Conservation (phyloP, 2,888 invertebrate species). For the Nephrotoma appendiculata region DNA sequence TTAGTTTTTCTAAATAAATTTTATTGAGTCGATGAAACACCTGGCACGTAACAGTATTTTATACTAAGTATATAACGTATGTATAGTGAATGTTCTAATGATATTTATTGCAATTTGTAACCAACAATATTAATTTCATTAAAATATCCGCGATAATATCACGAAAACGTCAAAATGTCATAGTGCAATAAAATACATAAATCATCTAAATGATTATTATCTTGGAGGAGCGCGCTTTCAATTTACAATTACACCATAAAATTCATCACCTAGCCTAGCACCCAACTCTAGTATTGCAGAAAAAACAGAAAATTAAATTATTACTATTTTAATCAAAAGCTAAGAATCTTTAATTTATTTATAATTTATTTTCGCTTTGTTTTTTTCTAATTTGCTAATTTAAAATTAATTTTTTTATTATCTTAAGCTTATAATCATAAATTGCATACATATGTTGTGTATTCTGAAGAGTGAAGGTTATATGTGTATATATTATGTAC, state of each 20-base stretch:
- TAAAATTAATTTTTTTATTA: not conserved
- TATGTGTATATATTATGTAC: too few relatives aligned
- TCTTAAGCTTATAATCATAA: not conserved
- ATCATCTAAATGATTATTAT: not conserved
- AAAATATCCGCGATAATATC: not conserved
- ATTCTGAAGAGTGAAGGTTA: not conserved
- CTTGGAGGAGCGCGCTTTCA: not conserved
- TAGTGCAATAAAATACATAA: not conserved
- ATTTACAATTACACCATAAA: not conserved
- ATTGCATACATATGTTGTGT: not conserved
- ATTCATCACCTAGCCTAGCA: not conserved
- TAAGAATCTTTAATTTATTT: not conserved
- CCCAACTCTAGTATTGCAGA: not conserved
- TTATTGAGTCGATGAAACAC: not conserved
- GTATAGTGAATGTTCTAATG: too few relatives aligned
- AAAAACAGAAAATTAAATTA: not conserved
- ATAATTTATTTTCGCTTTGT: not conserved
- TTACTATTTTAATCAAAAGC: not conserved
- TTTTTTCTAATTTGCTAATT: not conserved
- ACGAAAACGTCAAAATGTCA: not conserved
- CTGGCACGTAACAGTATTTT: not conserved
- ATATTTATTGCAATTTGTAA: not conserved
- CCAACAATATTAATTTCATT: not conserved
- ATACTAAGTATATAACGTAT: too few relatives aligned
- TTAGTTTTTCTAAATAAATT: not conserved